phyloP scores from a whole-genome alignment of 2,888 invertebrate species.

The Nomada goodeniana region DNA sequence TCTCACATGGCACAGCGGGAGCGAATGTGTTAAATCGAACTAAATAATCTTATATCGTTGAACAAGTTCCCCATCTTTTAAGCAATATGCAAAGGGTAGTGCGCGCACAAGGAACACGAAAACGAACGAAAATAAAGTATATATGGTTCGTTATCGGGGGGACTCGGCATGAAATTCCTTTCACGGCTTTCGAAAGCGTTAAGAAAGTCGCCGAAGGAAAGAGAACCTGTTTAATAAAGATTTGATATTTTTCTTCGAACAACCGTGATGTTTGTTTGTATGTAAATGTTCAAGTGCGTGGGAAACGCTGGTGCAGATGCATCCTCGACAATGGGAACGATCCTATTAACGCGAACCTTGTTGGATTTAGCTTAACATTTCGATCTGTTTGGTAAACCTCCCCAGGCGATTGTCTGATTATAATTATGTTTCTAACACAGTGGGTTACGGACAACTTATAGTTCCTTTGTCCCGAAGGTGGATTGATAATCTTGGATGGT shows the following conservation, averaged over 20 bases:
- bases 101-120: neutral
- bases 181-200: slow-evolving; percentile 59
- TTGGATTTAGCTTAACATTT: slow-evolving; percentile 2
- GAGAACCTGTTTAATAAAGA: slow-evolving; percentile 60
- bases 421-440: neutral
- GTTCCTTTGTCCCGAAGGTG: neutral
- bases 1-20: too few species aligned
- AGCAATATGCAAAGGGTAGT: too few species aligned
- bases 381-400: slow-evolving; percentile 15
- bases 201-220: slow-evolving; percentile 53
- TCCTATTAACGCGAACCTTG: neutral
- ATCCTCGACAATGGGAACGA: slow-evolving; percentile 16
- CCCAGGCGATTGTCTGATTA: neutral
- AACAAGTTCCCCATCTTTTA: too few species aligned
- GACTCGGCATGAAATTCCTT: slow-evolving; percentile 51
- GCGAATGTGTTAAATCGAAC: too few species aligned
- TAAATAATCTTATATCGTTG: too few species aligned
- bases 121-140: slow-evolving; percentile 23
- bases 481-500: neutral
- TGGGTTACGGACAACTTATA: slow-evolving; percentile 15
- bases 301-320: slow-evolving; percentile 16
- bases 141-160: slow-evolving; percentile 33
- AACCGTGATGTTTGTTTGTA: slow-evolving; percentile 42
- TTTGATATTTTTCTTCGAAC: slow-evolving; percentile 53
- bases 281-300: slow-evolving; percentile 51